Conservation (phyloP, 2,797 vertebrate genomes). For the Pseudochaenichthys georgianus region DNA sequence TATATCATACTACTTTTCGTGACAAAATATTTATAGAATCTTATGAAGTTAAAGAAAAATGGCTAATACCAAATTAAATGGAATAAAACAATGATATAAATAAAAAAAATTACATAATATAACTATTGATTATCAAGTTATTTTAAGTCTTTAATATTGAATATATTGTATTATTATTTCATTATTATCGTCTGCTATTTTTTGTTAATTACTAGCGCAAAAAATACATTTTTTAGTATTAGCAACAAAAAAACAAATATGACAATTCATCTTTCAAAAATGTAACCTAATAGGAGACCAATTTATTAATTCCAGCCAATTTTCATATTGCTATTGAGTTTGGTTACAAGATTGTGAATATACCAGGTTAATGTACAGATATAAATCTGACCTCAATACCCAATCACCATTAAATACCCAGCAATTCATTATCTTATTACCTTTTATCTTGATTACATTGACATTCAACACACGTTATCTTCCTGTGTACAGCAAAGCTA, state of each 20-base stretch:
- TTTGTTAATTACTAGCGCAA: background rate
- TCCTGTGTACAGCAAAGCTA: conserved; percentile 8
- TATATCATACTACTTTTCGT: background rate
- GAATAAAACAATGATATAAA: too few species aligned
- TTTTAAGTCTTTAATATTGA: too few species aligned
- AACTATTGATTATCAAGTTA: too few species aligned
- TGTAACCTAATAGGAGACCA: background rate
- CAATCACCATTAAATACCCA: conserved; percentile 8
- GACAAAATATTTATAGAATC: background rate
- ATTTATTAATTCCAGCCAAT: background rate
- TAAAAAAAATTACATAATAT: too few species aligned
- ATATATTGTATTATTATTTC: too few species aligned
- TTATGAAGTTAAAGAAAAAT: too few species aligned
- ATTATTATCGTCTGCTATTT: background rate
- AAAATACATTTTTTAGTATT: too few species aligned
- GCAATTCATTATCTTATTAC: conserved; percentile 3
- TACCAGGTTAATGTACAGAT: background rate
- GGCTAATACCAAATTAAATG: too few species aligned
- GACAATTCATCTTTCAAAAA: background rate
- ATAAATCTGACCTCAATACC: background rate
- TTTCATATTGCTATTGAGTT: background rate
- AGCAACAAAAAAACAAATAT: too few species aligned
- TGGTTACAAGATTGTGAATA: background rate
- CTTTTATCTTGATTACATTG: conserved; percentile 16
- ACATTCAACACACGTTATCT: background rate